Conservation (phyloP, 2,888 invertebrate species). For the Graphium colonna region DNA sequence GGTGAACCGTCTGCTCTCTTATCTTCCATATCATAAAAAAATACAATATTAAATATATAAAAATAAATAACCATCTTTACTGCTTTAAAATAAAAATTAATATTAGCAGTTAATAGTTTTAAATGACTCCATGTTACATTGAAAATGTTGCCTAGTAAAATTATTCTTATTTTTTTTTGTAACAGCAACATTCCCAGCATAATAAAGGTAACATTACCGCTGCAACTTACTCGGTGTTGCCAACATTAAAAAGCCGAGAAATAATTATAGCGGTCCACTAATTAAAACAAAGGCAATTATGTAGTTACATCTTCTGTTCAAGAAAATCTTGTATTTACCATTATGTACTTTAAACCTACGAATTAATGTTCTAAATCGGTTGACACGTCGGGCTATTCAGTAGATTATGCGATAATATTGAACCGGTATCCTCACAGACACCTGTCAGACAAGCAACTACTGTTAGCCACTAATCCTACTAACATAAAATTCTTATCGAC, state of each 20-base stretch:
- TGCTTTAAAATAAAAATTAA: background rate
- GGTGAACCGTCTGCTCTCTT: too few relatives aligned
- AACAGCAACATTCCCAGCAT: background rate
- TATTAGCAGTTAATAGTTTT: background rate
- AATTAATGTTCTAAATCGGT: background rate
- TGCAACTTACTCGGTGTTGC: background rate
- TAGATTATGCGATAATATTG: background rate
- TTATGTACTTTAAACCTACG: background rate
- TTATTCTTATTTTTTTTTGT: too few relatives aligned
- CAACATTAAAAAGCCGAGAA: background rate
- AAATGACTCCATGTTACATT: background rate
- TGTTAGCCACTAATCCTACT: slow-evolving; percentile 66
- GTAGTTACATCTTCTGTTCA: background rate
- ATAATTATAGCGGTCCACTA: slow-evolving; percentile 23
- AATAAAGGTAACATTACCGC: slow-evolving; percentile 4
- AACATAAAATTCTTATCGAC: slow-evolving; percentile 64
- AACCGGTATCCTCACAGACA: slow-evolving; percentile 29
- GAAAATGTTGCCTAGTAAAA: background rate
- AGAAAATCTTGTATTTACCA: background rate
- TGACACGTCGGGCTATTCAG: background rate
- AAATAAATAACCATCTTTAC: background rate
- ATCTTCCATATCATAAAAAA: too few relatives aligned
- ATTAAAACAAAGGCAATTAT: slow-evolving; percentile 25
- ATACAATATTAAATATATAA: too few relatives aligned
- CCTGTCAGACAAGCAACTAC: slow-evolving; percentile 48